Conservation (phyloP, 2,797 vertebrate species). For the Sebastiscus albofasciatus region DNA sequence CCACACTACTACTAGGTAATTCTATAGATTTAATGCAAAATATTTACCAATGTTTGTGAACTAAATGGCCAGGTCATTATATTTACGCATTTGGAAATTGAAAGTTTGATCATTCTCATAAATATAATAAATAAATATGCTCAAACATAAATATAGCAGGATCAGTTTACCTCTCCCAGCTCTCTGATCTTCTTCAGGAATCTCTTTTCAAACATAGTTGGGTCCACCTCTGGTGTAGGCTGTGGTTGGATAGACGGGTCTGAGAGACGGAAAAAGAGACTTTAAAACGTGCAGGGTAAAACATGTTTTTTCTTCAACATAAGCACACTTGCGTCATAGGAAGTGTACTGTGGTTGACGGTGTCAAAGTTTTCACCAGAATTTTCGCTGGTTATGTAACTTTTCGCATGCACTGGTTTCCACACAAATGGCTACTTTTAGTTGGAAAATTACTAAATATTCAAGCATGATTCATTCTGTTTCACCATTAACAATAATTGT, state of each 20-base stretch:
- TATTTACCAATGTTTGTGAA: background rate
- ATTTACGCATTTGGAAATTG: background rate
- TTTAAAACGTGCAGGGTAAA: background rate
- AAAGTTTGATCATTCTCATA: background rate
- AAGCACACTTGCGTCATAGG: slow-evolving; percentile 41
- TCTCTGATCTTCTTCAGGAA: slow-evolving; percentile 92
- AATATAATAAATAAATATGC: background rate
- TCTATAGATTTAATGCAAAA: background rate
- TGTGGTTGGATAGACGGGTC: slow-evolving; percentile 89
- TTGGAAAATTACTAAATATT: background rate
- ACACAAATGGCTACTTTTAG: background rate
- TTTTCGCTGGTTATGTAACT: slow-evolving; percentile 29
- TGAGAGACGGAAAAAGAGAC: slow-evolving; percentile 38
- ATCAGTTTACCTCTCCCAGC: slow-evolving; percentile 89
- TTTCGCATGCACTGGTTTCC: slow-evolving; percentile 1
- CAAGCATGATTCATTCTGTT: background rate
- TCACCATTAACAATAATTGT: background rate
- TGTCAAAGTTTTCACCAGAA: slow-evolving; percentile 36
- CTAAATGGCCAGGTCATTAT: background rate
- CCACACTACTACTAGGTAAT: background rate
- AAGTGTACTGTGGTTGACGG: slow-evolving; percentile 53
- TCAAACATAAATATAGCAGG: background rate
- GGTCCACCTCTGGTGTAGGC: slow-evolving; percentile 88
- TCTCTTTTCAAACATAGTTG: slow-evolving; percentile 94
- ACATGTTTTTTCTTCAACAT: slow-evolving; percentile 9